phyloP scores from a whole-genome alignment of 2,113 vertebrate genomes.

The Bos javanicus region DNA sequence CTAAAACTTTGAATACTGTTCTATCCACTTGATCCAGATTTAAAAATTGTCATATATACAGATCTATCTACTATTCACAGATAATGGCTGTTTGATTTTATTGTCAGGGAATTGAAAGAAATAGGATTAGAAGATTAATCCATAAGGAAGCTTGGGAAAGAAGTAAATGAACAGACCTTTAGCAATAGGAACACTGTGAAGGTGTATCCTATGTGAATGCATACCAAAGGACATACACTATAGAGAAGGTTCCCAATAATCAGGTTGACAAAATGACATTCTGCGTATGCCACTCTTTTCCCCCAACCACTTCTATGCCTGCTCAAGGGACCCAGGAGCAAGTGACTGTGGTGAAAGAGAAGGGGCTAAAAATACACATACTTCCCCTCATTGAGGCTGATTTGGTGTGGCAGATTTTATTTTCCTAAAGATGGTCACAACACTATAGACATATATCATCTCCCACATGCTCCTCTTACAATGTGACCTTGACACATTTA shows the following conservation, averaged over 20 bases:
- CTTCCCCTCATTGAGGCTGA: neutral
- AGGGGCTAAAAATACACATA: neutral
- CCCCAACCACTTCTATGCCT: neutral
- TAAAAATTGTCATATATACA: neutral
- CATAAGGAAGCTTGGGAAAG: neutral
- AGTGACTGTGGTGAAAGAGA: neutral
- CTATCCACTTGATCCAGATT: neutral
- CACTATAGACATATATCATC: neutral
- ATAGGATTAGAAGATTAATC: neutral
- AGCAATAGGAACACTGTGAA: neutral
- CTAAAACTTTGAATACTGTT: neutral
- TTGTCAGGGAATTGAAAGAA: neutral
- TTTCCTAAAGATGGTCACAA: neutral
- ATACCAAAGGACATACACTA: neutral
- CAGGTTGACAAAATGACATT: neutral
- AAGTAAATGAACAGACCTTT: neutral
- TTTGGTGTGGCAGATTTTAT: neutral
- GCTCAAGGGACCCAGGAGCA: neutral
- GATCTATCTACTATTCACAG: neutral
- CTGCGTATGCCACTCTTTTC: neutral
- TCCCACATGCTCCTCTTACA: neutral
- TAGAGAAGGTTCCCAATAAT: neutral
- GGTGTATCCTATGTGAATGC: neutral
- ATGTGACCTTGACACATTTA: neutral
- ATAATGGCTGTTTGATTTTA: neutral